A percentile compares a stretch with the other conserved stretches of the same genome.
Evolutionary conservation across 2,113 vertebrate species (phyloP).

Genomic region (human (Homo sapiens)): GRCh38 chr7:141010001-141010500

Average conservation of each 20-base stretch:
- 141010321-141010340: constrained; percentile 29
- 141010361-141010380: constrained; percentile 8
- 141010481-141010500: constrained; percentile 93
- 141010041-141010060: too few species aligned
- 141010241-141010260: neutral
- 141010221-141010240: neutral
- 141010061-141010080: too few species aligned
- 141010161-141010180: neutral
- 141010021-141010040: too few species aligned
- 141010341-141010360: neutral
- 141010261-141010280: neutral
- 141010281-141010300: neutral
- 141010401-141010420: constrained; percentile 84
- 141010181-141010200: neutral
- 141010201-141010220: neutral
- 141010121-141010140: neutral
- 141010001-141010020: too few species aligned
- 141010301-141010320: neutral
- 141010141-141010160: neutral
- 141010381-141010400: neutral
- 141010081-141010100: too few species aligned
- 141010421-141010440: constrained; percentile 94
- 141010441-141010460: constrained; percentile 89
- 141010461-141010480: constrained; percentile 96
- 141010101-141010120: neutral